Evolutionary conservation across 2,888 invertebrate species (phyloP).

Genomic region (Andrena haemorrhoa): DNA sequence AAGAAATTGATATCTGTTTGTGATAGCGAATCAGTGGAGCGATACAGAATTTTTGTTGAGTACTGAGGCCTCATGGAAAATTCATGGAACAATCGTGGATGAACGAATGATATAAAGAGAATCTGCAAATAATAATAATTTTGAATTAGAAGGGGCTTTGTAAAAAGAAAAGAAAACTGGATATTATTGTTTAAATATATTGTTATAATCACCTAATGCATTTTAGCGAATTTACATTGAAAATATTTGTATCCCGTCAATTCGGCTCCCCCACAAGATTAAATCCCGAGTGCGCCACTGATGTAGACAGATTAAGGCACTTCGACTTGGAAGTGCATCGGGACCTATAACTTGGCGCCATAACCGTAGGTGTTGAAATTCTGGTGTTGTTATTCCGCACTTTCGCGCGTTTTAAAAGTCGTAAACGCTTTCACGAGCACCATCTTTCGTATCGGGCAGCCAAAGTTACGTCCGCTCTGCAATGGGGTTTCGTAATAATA

Average conservation of each 20-base stretch:
- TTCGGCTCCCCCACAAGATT: no score
- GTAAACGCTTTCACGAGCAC: slow-evolving; percentile 60
- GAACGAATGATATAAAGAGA: no score
- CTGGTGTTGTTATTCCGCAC: slow-evolving; percentile 38
- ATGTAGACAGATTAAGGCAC: slow-evolving; percentile 1
- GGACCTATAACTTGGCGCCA: background rate
- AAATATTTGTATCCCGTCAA: no score
- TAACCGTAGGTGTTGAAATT: slow-evolving; percentile 33
- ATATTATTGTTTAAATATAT: no score
- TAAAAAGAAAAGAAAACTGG: no score
- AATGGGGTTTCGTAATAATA: slow-evolving; percentile 47
- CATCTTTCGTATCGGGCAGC: background rate
- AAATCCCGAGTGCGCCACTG: background rate
- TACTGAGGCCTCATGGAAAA: background rate
- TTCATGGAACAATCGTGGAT: background rate
- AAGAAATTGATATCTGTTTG: slow-evolving; percentile 6
- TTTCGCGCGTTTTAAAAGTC: slow-evolving; percentile 53
- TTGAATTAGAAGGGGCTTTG: no score
- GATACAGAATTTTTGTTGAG: slow-evolving; percentile 6
- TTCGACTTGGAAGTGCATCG: slow-evolving; percentile 20
- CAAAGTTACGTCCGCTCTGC: slow-evolving; percentile 29
- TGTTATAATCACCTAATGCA: no score
- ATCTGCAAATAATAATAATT: no score
- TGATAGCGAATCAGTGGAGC: slow-evolving; percentile 23
- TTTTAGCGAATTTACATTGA: no score